Base-by-base conservation (phyloP, 2,797 vertebrate genomes). In the Tympanoctomys barrerae region DNA sequence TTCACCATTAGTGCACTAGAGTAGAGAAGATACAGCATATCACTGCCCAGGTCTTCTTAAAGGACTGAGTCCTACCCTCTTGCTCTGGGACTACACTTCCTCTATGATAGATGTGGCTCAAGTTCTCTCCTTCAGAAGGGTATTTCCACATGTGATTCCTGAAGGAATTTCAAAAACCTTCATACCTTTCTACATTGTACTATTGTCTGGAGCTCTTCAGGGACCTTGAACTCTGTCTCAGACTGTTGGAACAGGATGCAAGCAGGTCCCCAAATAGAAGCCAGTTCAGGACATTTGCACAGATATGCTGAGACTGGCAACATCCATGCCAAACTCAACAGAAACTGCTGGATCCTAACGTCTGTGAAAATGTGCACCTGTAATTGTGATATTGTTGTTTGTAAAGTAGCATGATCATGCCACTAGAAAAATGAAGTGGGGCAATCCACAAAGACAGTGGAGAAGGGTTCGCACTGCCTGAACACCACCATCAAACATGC, bases 401-500 rank as follows among this genome's bases (percentile, higher is more conserved):
- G 10, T n/a, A 54, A 36, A 1, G 28, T 19, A 87, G 24, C 36
- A 39, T 71, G 21, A 71, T 71, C 70, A 11, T 71, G 36, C 1
- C 70, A 2, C 70, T 71, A 39, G 21, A 39, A 39, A 42, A 73
- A 26, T 73, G 39, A 73, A 26, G 22, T 2, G 22, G 39, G 4
- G 39, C 18, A 10, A 21, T 39, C 36, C 59, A 7, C 54, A 75
- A 61, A 75, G 24, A 78, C 7, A 9, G 22, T n/a, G 24, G 9
- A 78, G 16, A 31, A 36, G n/a, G 46, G 11, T 9, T 26, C 19
- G n/a, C 14, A 5, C 18, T 2, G 5, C 46, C 21, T 33, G 16
- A n/a, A 24, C 2, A 6, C 7, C 7, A n/a, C 6, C 39, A 10
- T 22, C 78, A 61, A 4, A 12, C 4, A 64, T 0, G 0, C 0